Evolutionary conservation across 1,140 invertebrate species (phyloP).

Genomic region (Papilio aristodemus): DNA sequence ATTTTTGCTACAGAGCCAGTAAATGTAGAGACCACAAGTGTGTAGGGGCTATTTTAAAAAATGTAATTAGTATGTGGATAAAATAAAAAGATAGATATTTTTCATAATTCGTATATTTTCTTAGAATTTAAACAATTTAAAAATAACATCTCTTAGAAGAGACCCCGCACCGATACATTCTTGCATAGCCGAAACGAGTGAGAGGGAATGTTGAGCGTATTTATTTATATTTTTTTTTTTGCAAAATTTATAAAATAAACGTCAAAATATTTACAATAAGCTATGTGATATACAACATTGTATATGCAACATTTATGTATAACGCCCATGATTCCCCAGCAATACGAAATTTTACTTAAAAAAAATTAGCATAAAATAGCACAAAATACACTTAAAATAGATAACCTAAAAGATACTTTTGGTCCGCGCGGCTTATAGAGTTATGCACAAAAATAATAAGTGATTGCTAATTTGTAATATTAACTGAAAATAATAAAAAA

Average conservation of each 20-base stretch:
- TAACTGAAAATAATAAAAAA: not conserved
- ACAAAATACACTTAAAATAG: constrained; percentile 21
- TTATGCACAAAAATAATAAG: constrained; percentile 10
- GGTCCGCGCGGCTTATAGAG: constrained; percentile 23
- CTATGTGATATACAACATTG: constrained; percentile 9
- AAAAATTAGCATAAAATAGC: constrained; percentile 23
- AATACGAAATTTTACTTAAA: constrained; percentile 7
- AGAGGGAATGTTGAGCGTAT: constrained; percentile 24
- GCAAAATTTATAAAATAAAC: not conserved
- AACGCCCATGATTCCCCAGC: not conserved
- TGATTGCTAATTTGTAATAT: not conserved
- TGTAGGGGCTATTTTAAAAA: too few species aligned
- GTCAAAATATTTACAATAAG: not conserved
- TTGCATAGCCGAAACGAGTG: constrained; percentile 34
- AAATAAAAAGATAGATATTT: too few species aligned
- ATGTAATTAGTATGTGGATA: too few species aligned
- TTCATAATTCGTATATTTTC: constrained; percentile 43
- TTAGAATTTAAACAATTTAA: constrained; percentile 36
- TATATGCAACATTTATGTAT: not conserved
- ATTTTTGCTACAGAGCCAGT: too few species aligned
- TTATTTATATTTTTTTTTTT: not conserved
- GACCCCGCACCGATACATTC: constrained; percentile 27
- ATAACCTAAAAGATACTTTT: constrained; percentile 28
- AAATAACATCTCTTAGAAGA: constrained; percentile 34
- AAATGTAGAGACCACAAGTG: too few species aligned